Percentiles rank a stretch among this genome's conserved stretches.
Evolutionary conservation across 2,888 invertebrate genomes (phyloP).

Genomic region (Lasioglossum leucozonium): DNA sequence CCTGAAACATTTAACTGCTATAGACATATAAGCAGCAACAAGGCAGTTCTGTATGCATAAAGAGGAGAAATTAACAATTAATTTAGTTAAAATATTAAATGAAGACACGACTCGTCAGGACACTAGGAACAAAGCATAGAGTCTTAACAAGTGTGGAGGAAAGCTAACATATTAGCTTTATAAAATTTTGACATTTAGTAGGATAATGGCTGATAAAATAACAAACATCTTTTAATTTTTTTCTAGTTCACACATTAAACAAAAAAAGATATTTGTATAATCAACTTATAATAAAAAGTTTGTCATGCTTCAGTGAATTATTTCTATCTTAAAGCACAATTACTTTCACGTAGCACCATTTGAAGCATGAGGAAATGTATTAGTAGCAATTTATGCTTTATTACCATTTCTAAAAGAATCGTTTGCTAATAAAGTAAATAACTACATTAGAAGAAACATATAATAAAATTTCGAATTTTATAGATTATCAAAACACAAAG

Average conservation of each 20-base stretch:
- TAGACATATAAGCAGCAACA: slow-evolving; percentile 72
- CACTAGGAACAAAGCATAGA: slow-evolving; percentile 61
- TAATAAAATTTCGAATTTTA: background rate
- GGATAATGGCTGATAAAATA: background rate
- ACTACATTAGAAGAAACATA: background rate
- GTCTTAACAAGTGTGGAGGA: slow-evolving; percentile 56
- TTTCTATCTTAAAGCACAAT: background rate
- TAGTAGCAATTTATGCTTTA: background rate
- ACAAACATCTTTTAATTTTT: background rate
- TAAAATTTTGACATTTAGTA: background rate
- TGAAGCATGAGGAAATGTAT: background rate
- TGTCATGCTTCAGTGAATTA: background rate
- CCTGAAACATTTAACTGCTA: slow-evolving; percentile 81
- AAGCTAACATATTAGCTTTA: background rate
- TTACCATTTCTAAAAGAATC: background rate
- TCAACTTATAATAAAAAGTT: background rate
- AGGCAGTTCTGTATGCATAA: background rate
- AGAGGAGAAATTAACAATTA: background rate
- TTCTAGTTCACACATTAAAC: background rate
- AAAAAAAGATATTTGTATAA: background rate
- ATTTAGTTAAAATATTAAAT: slow-evolving; percentile 2
- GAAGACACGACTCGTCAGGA: slow-evolving; percentile 58
- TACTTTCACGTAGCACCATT: background rate
- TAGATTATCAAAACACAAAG: background rate
- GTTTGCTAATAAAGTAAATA: background rate